Base-by-base conservation (phyloP, 1,140 invertebrate species). In the Nixonia krombeini region DNA sequence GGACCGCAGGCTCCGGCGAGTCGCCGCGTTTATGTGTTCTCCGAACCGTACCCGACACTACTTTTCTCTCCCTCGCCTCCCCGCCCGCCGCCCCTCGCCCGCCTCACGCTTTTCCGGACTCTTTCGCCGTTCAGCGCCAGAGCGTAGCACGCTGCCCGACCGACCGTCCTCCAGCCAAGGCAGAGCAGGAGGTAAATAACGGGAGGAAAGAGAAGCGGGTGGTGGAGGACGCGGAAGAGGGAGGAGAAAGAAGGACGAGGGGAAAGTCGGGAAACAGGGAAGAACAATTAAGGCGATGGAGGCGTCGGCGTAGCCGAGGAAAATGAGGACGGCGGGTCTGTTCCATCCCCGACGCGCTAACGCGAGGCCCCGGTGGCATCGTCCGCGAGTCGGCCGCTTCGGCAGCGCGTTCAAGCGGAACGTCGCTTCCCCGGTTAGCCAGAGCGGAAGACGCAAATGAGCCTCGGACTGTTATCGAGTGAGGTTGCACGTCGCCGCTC, bases 1-100 rank as follows among this genome's bases (percentile, higher is more conserved):
- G 68, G 62, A 73, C 68, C 68, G 57, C 70, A 75, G 67, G 66
- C 57, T 72, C 68, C 62, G 42, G 52, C 35, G 47, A 50, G 21
- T 49, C 18, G 2, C 23, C 28, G 44, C 29, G 44, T 46, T 26
- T 31, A 9, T 26, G 28, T 31, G 44, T 25, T 46, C 29, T 31
- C 17, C 17, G 28, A 26, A 31, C 10, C 26, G 4, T 42, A 7
- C 16, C 7, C 28, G 41, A 7, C 18, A 9, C 26, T 50, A 10
- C 41, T 45, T 57, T 18, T 57, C 29, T 25, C 55, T 49, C 33
- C 18, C 38, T 55, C 50, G 35, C n/a, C n/a, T n/a, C n/a, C n/a
- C n/a, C n/a, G n/a, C n/a, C n/a, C n/a, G n/a, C n/a, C n/a, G n/a
- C 47, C 26, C 44, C 45, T 21, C 49, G 1, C 23, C 15, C 25